phyloP scores from a whole-genome alignment of 2,888 invertebrate genomes.

The Hydrotaea diabolus region DNA sequence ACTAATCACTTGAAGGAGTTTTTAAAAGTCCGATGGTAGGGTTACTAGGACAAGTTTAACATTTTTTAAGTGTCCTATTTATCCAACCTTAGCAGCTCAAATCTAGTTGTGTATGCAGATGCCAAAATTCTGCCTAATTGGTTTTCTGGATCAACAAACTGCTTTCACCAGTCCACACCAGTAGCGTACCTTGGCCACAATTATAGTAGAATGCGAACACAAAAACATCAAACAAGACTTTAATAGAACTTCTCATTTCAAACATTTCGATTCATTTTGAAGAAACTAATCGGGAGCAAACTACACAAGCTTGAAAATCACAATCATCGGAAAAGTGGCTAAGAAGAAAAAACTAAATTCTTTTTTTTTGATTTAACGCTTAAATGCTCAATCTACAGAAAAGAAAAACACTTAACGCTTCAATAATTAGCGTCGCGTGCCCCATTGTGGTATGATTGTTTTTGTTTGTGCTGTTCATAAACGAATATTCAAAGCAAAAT shows the following conservation, averaged over 20 bases:
- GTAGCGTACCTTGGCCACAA: too few relatives aligned
- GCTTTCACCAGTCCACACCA: too few relatives aligned
- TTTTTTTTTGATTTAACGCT: conserved; percentile 36
- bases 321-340: background rate
- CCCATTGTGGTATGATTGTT: conserved; percentile 40
- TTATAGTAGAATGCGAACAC: too few relatives aligned
- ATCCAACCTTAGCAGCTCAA: too few relatives aligned
- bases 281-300: background rate
- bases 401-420: conserved; percentile 66
- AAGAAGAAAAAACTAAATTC: conserved; percentile 8
- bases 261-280: background rate
- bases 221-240: background rate
- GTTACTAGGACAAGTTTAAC: too few relatives aligned
- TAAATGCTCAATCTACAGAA: conserved; percentile 9
- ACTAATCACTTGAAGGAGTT: too few relatives aligned
- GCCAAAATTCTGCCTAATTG: too few relatives aligned
- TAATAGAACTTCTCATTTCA: background rate
- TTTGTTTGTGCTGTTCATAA: background rate
- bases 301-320: background rate
- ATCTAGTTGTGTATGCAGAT: too few relatives aligned
- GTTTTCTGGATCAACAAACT: too few relatives aligned
- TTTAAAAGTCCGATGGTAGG: too few relatives aligned
- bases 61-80: too few relatives aligned
- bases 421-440: conserved; percentile 70
- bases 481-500: background rate